Base-by-base conservation (phyloP, 2,888 invertebrate genomes). In the Cylloceria caligata region DNA sequence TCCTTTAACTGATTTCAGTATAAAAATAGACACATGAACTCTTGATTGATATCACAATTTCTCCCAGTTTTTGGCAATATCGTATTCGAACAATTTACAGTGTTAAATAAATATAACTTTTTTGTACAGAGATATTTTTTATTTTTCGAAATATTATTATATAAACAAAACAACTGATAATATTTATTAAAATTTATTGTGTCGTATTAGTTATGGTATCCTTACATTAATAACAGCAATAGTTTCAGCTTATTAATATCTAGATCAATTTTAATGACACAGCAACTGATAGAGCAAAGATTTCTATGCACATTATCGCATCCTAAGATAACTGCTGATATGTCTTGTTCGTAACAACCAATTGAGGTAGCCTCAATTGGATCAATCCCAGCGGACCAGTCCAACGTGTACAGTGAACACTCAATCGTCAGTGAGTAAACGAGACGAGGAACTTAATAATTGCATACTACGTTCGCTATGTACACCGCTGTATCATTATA, bases 281-380 rank as follows among this genome's bases (percentile, higher is more conserved):
- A 19, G 45, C 2, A 47, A 52, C 24, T 16, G 36, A 64, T 45
- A 42, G 52, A 49, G 36, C 13, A 39, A 72, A 73, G 45, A 69
- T 80, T 55, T 19, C 4, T 47, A 55, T 30, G 55, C 55, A 27
- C 30, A 55, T 55, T 55, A 57, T 57, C 55, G 27, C 30, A 42
- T 75, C 67, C 60, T 24, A 34, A 36, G 68, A 82, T 67, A 75
- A 69, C 69, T 65, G 55, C 34, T 72, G 52, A 65, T n/a, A 77
- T 62, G 57, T 64, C 55, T 64, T 52, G 42, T 24, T 39, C 36
- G 42, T 60, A 67, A 79, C 67, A 62, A 71, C 65, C 82, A 82
- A 82, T 82, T 82, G 82, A 78, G 78, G 4, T 62, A 82, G 71
- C 82, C 78, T 82, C 82, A 82, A 82, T 82, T 82, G 82, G 78